A percentile compares a stretch with the other conserved stretches of the same genome.
These are phyloP conservation scores for Lasioglossum calceatum DNA, from an alignment of 2,888 invertebrate genomes.

Conservation along the genomic window DNA sequence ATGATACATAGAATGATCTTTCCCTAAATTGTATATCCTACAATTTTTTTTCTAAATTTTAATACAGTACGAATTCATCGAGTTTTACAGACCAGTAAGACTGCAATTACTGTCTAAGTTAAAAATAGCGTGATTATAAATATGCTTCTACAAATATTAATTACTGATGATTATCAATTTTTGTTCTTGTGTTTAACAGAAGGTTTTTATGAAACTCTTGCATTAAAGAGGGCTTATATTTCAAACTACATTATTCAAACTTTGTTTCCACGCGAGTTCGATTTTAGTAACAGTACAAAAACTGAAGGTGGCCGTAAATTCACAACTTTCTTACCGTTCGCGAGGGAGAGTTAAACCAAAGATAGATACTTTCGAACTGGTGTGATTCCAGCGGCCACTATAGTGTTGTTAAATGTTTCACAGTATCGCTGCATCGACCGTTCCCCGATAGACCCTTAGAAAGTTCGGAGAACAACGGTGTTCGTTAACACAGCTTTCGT, in stretches of 20 bases:
- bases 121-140: too few species aligned
- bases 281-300: background rate
- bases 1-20: background rate
- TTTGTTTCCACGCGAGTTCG: background rate
- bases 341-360: background rate
- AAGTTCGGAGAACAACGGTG: background rate
- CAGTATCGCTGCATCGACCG: background rate
- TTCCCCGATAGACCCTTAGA: background rate
- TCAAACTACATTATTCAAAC: background rate
- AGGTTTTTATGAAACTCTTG: background rate
- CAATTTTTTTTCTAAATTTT: background rate
- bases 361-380: background rate
- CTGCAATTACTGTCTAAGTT: too few species aligned
- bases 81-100: too few species aligned
- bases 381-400: background rate
- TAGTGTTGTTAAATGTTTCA: conserved; percentile 10
- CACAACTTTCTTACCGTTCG: background rate
- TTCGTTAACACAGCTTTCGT: background rate
- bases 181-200: background rate
- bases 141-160: too few species aligned
- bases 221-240: background rate
- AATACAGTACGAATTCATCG: background rate
- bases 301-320: background rate
- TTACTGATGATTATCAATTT: background rate
- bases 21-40: background rate